Percentiles rank a stretch among this genome's conserved stretches.
Evolutionary conservation across 2,113 vertebrate species (phyloP).

Genomic region (Monopterus albus): DNA sequence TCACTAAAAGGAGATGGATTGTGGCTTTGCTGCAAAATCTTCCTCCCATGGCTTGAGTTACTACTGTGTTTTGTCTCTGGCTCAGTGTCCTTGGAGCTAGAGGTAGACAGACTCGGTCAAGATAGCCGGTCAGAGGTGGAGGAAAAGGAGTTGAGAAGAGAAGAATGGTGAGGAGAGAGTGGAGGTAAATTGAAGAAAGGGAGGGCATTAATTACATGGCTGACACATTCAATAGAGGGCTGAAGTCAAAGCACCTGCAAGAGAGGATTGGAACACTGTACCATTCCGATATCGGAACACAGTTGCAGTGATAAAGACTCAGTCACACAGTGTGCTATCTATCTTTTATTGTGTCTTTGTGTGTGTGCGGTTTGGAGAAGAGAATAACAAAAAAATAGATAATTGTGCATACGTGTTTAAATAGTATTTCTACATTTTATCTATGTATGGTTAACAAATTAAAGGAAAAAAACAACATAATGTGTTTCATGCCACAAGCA

Average conservation of each 20-base stretch:
- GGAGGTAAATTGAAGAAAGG: constrained; percentile 55
- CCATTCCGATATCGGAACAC: constrained; percentile 44
- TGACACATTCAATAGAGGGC: constrained; percentile 67
- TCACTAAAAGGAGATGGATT: constrained; percentile 70
- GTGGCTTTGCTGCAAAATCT: constrained; percentile 45
- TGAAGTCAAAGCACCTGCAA: constrained; percentile 66
- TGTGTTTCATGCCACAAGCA: not conserved
- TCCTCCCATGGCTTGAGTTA: constrained; percentile 34
- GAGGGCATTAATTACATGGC: constrained; percentile 72
- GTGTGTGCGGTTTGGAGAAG: constrained; percentile 2
- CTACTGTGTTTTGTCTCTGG: constrained; percentile 54
- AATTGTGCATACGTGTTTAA: not conserved
- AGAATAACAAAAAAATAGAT: not conserved
- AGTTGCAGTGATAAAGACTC: constrained; percentile 48
- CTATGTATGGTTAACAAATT: too few species aligned
- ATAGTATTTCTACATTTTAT: too few species aligned
- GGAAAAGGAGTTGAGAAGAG: constrained; percentile 29
- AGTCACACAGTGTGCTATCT: constrained; percentile 8
- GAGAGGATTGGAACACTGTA: constrained; percentile 62
- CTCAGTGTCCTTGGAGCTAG: constrained; percentile 68
- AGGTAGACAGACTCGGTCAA: constrained; percentile 27
- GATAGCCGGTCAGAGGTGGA: constrained; percentile 48
- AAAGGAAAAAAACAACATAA: too few species aligned
- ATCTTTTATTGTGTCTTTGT: not conserved
- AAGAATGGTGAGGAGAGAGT: constrained; percentile 49